phyloP scores from a whole-genome alignment of 2,113 vertebrate genomes.

The Oplegnathus fasciatus region DNA sequence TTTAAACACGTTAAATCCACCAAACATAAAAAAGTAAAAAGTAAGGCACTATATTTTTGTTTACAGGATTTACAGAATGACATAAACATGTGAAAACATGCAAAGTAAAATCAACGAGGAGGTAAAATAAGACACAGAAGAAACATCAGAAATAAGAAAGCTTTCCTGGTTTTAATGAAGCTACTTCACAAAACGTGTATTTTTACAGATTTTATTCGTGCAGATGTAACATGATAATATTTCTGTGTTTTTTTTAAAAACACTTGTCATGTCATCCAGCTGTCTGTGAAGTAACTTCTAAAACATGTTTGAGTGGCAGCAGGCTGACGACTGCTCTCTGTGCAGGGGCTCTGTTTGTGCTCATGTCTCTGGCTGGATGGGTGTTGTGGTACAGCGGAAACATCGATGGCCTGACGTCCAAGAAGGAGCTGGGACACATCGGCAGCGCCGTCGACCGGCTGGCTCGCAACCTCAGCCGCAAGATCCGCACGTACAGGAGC shows the following conservation, averaged over 20 bases:
- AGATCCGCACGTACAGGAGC: conserved; percentile 70
- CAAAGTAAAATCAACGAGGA: not conserved
- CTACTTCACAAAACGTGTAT: not conserved
- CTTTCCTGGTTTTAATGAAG: no score
- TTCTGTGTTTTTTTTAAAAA: not conserved
- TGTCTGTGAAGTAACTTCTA: not conserved
- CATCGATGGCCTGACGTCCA: conserved; percentile 85
- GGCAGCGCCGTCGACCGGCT: conserved; percentile 81
- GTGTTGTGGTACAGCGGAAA: conserved; percentile 95
- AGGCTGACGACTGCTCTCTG: no score
- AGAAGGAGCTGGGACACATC: conserved; percentile 81
- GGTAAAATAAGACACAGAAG: not conserved
- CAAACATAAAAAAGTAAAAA: no score
- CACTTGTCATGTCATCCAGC: not conserved
- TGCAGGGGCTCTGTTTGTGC: conserved; percentile 87
- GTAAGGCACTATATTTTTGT: not conserved
- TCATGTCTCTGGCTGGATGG: conserved; percentile 90
- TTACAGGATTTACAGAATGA: not conserved
- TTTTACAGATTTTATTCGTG: no score
- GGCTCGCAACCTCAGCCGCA: conserved; percentile 84
- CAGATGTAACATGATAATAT: not conserved
- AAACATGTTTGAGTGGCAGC: no score
- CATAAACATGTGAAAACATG: not conserved
- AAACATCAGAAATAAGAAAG: not conserved
- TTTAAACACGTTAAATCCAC: not conserved